Conservation (phyloP, 2,888 invertebrate species). For the Kryphioiulus occultus region DNA sequence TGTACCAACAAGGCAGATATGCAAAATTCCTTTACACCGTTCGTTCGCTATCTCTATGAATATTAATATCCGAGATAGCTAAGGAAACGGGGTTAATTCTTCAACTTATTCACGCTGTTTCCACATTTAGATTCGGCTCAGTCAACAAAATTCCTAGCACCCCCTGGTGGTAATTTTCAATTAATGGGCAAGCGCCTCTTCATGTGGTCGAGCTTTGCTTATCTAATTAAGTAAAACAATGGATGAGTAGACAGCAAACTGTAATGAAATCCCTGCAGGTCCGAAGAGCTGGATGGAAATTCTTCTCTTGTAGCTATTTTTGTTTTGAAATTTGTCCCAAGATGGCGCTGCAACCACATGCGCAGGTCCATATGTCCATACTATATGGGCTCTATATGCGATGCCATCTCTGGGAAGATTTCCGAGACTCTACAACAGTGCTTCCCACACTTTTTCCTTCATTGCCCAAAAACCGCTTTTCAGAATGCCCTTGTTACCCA, state of each 20-base stretch:
- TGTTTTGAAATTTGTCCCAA: neutral
- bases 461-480: no score
- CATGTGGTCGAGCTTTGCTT: neutral
- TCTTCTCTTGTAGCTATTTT: no score
- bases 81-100: neutral
- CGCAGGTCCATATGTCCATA: neutral
- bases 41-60: neutral
- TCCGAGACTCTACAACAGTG: no score
- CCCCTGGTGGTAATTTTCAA: conserved; percentile 20
- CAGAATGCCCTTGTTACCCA: no score
- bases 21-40: conserved; percentile 1
- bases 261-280: neutral
- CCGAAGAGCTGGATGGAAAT: neutral
- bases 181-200: neutral
- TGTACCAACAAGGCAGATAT: neutral
- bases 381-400: neutral
- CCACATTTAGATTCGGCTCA: neutral
- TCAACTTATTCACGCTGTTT: neutral
- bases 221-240: neutral
- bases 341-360: neutral
- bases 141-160: neutral
- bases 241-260: neutral
- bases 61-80: neutral
- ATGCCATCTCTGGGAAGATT: neutral
- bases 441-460: no score